These are phyloP conservation scores for Procapra przewalskii DNA, from an alignment of 2,113 vertebrate genomes.

Conservation along the genomic window DNA sequence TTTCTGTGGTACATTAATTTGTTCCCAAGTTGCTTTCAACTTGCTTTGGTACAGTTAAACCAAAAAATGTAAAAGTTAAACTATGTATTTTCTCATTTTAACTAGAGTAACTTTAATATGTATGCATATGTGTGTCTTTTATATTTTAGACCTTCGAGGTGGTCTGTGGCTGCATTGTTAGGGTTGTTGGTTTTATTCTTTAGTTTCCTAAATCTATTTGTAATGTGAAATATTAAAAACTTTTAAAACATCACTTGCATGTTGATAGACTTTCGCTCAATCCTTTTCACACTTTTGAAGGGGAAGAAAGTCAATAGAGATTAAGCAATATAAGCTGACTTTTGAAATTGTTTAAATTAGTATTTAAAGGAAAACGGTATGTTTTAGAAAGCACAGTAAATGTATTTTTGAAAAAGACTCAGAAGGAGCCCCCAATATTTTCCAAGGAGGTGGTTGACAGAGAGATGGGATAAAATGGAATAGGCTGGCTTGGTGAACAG, in stretches of 20 bases:
- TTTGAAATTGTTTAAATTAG: constrained; percentile 35
- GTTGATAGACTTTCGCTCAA: neutral
- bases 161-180: neutral
- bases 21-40: constrained; percentile 18
- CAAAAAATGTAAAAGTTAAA: neutral
- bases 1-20: neutral
- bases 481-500: neutral
- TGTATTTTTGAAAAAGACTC: neutral
- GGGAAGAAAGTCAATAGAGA: constrained; percentile 1
- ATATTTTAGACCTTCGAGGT: neutral
- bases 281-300: neutral
- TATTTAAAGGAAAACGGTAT: neutral
- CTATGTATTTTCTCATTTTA: neutral
- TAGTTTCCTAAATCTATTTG: constrained; percentile 27
- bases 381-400: neutral
- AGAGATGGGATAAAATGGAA: neutral
- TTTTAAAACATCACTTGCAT: constrained; percentile 4
- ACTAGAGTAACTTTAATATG: neutral
- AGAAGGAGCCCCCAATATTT: neutral
- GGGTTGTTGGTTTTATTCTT: neutral
- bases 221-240: neutral
- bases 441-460: neutral
- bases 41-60: neutral
- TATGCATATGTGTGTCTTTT: neutral
- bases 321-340: constrained; percentile 10